A percentile compares a stretch with the other conserved stretches of the same genome.
phyloP scores from a whole-genome alignment of 2,113 vertebrate genomes.

The Cricetomys ansorgei region DNA sequence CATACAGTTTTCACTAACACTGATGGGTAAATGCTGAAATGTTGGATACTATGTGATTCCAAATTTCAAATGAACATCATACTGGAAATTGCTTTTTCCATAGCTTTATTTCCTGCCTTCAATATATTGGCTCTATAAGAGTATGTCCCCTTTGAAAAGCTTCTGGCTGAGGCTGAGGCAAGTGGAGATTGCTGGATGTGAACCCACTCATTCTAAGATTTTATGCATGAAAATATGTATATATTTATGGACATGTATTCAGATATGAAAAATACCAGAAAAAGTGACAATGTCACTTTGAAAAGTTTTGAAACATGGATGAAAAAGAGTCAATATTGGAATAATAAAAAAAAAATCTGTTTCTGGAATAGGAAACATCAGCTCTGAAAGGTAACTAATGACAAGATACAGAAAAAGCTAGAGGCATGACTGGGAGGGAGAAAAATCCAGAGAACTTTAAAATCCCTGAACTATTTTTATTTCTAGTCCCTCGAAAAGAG shows the following conservation, averaged over 20 bases:
- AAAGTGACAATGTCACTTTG: neutral
- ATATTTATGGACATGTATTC: neutral
- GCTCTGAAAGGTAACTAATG: constrained; percentile 48
- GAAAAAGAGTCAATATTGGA: constrained; percentile 3
- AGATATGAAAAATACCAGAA: neutral
- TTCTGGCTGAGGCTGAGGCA: neutral
- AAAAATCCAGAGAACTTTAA: constrained; percentile 5
- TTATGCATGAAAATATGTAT: neutral
- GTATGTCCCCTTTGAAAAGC: neutral
- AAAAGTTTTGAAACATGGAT: neutral
- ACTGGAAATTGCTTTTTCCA: neutral
- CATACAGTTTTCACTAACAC: neutral
- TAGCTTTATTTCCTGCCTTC: neutral
- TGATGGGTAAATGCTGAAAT: neutral
- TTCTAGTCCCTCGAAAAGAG: constrained; percentile 47
- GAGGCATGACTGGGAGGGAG: neutral
- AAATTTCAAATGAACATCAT: neutral
- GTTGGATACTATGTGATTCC: neutral
- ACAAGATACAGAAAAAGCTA: neutral
- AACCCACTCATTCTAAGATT: neutral
- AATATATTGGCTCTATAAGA: neutral
- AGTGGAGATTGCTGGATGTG: neutral
- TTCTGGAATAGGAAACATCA: constrained; percentile 4
- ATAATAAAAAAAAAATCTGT: neutral
- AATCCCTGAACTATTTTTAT: constrained; percentile 20